A percentile compares a stretch with the other conserved stretches of the same genome.
These are phyloP conservation scores for Ornithoptera priamus DNA, from an alignment of 2,888 invertebrate genomes.

Conservation along the genomic window DNA sequence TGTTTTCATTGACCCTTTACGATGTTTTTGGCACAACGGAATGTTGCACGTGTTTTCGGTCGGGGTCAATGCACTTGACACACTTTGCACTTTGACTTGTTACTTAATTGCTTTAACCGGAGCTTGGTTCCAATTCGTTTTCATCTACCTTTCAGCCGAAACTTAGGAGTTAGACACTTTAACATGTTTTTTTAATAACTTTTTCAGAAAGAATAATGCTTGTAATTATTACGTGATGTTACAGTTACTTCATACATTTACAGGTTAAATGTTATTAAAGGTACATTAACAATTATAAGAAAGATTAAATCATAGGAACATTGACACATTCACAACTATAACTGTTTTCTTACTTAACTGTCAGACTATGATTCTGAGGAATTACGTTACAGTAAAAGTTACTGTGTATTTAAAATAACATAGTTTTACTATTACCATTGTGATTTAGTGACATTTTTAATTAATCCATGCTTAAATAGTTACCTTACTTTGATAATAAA, in stretches of 20 bases:
- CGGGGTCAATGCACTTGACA: slow-evolving; percentile 66
- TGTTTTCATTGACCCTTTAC: slow-evolving; percentile 30
- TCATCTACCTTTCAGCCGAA: slow-evolving; percentile 12
- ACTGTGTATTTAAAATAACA: neutral
- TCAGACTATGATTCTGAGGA: neutral
- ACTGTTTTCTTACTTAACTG: neutral
- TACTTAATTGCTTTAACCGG: slow-evolving; percentile 45
- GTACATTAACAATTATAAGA: neutral
- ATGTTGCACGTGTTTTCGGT: slow-evolving; percentile 62
- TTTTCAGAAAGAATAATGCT: neutral
- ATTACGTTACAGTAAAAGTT: neutral
- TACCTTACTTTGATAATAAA: no score
- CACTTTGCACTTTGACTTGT: slow-evolving; percentile 63
- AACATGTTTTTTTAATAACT: neutral
- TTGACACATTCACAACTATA: neutral
- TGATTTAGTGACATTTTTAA: no score
- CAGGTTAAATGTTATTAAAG: neutral
- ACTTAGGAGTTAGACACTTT: neutral
- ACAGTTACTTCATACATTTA: no score
- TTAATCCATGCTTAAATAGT: no score
- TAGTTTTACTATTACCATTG: neutral
- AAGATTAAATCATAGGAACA: neutral
- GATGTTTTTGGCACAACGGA: slow-evolving; percentile 31
- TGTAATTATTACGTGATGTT: neutral
- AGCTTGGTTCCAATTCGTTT: slow-evolving; percentile 25